Conservation (phyloP, 2,888 invertebrate species). For the Acanthococcus lagerstroemiae region DNA sequence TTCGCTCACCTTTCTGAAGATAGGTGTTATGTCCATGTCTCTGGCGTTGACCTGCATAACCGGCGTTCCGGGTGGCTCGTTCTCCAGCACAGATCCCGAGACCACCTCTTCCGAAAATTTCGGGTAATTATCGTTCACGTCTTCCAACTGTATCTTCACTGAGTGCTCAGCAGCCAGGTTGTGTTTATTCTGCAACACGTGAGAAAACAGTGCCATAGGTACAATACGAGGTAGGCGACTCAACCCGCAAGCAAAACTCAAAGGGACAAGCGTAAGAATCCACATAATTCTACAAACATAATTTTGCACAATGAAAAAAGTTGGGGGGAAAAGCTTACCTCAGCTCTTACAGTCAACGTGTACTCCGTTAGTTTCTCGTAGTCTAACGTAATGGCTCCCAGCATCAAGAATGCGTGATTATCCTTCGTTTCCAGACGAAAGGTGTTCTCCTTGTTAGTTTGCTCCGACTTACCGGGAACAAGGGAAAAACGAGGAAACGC, state of each 20-base stretch:
- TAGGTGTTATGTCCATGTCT: conserved; percentile 73
- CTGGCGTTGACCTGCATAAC: conserved; percentile 82
- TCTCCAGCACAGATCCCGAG: conserved; percentile 73
- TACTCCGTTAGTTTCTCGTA: conserved; percentile 77
- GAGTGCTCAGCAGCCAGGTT: conserved; percentile 68
- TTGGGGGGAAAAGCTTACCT: conserved; percentile 43
- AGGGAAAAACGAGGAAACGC: conserved; percentile 59
- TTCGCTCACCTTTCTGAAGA: conserved; percentile 56
- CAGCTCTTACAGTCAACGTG: conserved; percentile 67
- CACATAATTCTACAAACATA: background rate
- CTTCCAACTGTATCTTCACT: conserved; percentile 66
- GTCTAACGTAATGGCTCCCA: conserved; percentile 57
- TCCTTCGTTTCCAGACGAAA: conserved; percentile 54
- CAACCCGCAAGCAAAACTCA: background rate
- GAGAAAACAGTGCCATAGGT: background rate
- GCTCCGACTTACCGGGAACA: conserved; percentile 70
- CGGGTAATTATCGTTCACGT: conserved; percentile 85
- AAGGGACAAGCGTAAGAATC: background rate
- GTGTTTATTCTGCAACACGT: conserved; percentile 58
- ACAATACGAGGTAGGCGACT: no score
- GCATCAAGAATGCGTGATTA: conserved; percentile 52
- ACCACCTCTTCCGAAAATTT: conserved; percentile 66
- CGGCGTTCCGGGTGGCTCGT: conserved; percentile 68
- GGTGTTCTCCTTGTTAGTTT: conserved; percentile 72
- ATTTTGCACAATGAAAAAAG: background rate